Evolutionary conservation across 2,797 vertebrate species (phyloP), one percentile per base, ranked within the genome.

Genomic region (Paratrypauchen microcephalus): DNA sequence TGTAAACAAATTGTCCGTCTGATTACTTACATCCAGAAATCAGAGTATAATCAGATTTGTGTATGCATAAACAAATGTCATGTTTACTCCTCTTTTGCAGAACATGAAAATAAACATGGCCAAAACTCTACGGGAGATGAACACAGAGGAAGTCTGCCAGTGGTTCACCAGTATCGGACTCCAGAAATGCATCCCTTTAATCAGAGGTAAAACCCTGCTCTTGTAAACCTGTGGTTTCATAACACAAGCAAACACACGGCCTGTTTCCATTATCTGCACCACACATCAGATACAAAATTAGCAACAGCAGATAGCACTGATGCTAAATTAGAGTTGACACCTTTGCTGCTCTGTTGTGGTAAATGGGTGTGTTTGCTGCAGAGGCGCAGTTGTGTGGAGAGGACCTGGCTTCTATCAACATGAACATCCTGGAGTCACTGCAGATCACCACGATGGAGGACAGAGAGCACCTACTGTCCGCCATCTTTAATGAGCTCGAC

Each of bases 81-180:
- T n/a, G 32, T 30, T 60, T 36, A 15, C 28, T n/a, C 58, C 28
- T 57, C 67, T 83, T 50, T 82, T 66, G 60, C 85, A 92, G 91
- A 80, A 90, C 70, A 59, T 61, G 59, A 73, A 86, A 55, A 68
- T 80, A 72, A 79, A 74, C 59, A 79, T 59, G 77, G 83, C 79
- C 85, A 95, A 91, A 89, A 76, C 78, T 82, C 87, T 95, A 13
- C 76, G 77, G 78, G 90, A 93, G 82, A 75, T 94, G 74, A 92
- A 86, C 91, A 92, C 78, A 65, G 92, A 93, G 65, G 89, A 90
- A 75, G 79, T 93, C 79, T 95, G 93, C 89, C 91, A 86, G 73
- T 95, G 92, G 92, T 94, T 94, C 86, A 82, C 79, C 69, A 88
- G 73, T 69, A 90, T 91, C 69, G 90, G 92, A 68, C 83, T 91